Conservation (phyloP, 2,113 vertebrate genomes). For the Cathartes aura region DNA sequence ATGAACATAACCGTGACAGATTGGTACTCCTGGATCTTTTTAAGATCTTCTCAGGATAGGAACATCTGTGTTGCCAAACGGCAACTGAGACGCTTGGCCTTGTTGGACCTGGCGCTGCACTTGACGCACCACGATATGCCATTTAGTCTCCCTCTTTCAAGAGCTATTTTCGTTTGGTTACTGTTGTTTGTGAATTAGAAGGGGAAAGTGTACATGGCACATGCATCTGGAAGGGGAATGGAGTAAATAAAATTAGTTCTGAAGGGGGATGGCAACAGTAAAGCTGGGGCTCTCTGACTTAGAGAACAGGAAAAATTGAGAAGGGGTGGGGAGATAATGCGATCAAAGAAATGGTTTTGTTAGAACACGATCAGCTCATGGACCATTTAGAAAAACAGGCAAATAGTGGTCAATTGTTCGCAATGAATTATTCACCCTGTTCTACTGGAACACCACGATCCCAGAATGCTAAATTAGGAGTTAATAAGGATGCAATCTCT, state of each 20-base stretch:
- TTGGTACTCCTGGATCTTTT: neutral
- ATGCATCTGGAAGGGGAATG: neutral
- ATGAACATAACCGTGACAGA: accelerated
- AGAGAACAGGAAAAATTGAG: neutral
- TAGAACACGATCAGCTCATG: neutral
- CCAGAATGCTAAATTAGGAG: conserved; percentile 51
- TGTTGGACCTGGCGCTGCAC: neutral
- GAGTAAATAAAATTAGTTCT: neutral
- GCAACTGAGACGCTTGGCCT: accelerated
- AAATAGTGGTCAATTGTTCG: conserved; percentile 20
- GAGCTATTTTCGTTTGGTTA: neutral
- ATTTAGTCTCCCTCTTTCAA: neutral
- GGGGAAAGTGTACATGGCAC: neutral
- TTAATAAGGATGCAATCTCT: conserved; percentile 42
- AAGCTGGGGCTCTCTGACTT: neutral
- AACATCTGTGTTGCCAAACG: neutral
- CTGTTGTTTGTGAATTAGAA: neutral
- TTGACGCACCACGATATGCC: neutral
- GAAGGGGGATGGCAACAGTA: neutral
- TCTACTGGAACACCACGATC: conserved; percentile 24
- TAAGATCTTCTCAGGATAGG: neutral
- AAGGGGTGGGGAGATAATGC: accelerated
- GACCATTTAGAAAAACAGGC: conserved; percentile 8
- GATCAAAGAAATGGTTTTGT: neutral
- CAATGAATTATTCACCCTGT: conserved; percentile 57